Percentiles rank a stretch among this genome's conserved stretches.
These are phyloP conservation scores for Tauraco hartlaubi DNA, from an alignment of 2,797 vertebrate genomes.

Conservation along the genomic window DNA sequence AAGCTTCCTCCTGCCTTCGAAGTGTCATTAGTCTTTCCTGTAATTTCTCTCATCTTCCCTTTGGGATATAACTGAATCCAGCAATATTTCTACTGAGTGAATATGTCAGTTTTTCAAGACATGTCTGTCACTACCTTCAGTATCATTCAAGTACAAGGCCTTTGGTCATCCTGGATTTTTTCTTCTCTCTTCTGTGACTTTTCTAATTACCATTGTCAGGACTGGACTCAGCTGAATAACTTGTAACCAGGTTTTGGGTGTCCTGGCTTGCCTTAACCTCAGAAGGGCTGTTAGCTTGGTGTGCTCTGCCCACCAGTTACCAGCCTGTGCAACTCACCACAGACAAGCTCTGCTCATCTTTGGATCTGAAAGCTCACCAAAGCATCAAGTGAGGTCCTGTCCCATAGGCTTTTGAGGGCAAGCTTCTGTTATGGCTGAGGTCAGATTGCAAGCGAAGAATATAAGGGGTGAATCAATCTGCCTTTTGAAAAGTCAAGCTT, in stretches of 20 bases:
- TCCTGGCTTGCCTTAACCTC: background rate
- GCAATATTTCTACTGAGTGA: background rate
- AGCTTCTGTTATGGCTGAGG: background rate
- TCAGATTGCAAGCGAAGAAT: background rate
- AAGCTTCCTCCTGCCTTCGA: background rate
- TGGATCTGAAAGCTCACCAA: background rate
- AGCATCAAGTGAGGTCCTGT: fast-evolving
- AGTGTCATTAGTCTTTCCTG: background rate
- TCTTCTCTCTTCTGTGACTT: background rate
- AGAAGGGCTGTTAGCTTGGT: background rate
- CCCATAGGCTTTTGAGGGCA: fast-evolving
- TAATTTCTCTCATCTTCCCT: background rate
- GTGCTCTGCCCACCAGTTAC: background rate
- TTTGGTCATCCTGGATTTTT: background rate
- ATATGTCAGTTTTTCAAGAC: background rate
- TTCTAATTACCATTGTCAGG: background rate
- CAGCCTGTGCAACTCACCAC: fast-evolving
- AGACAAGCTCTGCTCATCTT: fast-evolving
- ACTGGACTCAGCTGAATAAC: background rate
- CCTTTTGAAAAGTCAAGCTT: background rate
- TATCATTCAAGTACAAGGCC: background rate
- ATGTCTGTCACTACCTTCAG: background rate
- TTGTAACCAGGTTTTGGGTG: background rate
- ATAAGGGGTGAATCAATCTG: background rate
- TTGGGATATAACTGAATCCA: constrained; percentile 1